phyloP scores from a whole-genome alignment of 2,797 vertebrate genomes.

The Poeciliopsis turneri region DNA sequence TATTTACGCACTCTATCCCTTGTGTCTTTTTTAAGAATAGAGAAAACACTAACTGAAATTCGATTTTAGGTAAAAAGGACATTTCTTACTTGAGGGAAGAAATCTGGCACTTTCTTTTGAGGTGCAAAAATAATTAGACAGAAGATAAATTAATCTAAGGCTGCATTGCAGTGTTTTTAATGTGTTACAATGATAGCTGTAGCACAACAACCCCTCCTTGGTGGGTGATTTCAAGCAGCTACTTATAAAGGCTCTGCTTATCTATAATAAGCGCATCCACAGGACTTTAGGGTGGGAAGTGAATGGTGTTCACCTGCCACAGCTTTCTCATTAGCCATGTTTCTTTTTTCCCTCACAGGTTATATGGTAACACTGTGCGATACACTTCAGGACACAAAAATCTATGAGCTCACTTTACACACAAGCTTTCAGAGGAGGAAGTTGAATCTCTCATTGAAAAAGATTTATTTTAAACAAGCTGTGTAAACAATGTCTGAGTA shows the following conservation, averaged over 20 bases:
- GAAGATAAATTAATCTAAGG: not conserved
- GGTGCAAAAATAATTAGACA: not conserved
- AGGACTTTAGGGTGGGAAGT: slow-evolving; percentile 20
- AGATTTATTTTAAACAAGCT: not conserved
- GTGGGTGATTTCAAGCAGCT: not conserved
- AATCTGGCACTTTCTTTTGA: not conserved
- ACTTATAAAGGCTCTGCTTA: slow-evolving; percentile 10
- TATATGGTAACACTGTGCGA: slow-evolving; percentile 19
- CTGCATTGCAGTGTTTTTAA: not conserved
- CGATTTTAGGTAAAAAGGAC: slow-evolving; percentile 32
- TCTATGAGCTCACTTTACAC: slow-evolving; percentile 6
- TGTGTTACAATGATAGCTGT: not conserved
- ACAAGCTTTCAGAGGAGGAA: not conserved
- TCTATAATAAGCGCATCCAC: slow-evolving; percentile 34
- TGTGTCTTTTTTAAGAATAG: slow-evolving; percentile 9
- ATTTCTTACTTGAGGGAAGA: not conserved
- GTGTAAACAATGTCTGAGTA: not conserved
- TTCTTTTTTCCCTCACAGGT: slow-evolving; percentile 23
- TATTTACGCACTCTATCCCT: not conserved
- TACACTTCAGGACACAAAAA: slow-evolving; percentile 10
- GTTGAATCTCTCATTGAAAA: not conserved
- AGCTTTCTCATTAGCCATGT: slow-evolving; percentile 41
- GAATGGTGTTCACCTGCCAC: slow-evolving; percentile 34
- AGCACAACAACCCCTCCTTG: not conserved
- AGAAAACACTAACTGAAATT: slow-evolving; percentile 33